Percentiles rank a stretch among this genome's conserved stretches.
Conservation (phyloP, 2,888 invertebrate genomes). For the Oscheius sp. region DNA sequence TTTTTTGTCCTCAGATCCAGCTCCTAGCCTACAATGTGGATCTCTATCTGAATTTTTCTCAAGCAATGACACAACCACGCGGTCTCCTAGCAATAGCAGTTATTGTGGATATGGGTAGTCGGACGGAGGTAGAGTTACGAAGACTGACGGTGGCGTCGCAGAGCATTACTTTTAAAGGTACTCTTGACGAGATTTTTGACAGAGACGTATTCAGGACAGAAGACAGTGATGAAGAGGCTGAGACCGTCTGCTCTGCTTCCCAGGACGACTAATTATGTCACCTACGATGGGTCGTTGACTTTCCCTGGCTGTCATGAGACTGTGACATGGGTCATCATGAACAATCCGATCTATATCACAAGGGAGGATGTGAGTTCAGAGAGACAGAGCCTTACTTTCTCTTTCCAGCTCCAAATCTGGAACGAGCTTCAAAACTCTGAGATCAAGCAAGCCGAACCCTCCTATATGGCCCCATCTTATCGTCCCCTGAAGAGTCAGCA, state of each 20-base stretch:
- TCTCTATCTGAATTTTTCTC: constrained; percentile 93
- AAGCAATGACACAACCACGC: constrained; percentile 91
- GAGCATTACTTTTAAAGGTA: constrained; percentile 84
- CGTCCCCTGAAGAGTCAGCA: constrained; percentile 91
- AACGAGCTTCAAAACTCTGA: constrained; percentile 71
- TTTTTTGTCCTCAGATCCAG: constrained; percentile 83
- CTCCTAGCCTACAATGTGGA: constrained; percentile 98
- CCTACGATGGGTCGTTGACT: constrained; percentile 77
- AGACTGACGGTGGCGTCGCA: constrained; percentile 91
- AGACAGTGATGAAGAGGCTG: constrained; percentile 85
- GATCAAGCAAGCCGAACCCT: constrained; percentile 59
- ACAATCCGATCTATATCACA: constrained; percentile 96
- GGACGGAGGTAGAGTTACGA: constrained; percentile 89
- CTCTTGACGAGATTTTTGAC: neutral
- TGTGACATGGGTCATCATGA: constrained; percentile 97
- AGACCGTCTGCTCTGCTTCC: constrained; percentile 89
- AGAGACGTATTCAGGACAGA: constrained; percentile 17
- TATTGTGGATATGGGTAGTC: constrained; percentile 92
- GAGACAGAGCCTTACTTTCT: neutral
- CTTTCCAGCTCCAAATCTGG: constrained; percentile 69
- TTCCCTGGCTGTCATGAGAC: constrained; percentile 90
- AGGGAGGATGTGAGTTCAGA: constrained; percentile 85
- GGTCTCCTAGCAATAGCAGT: constrained; percentile 94
- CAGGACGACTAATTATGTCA: constrained; percentile 92
- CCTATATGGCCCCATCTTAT: constrained; percentile 81